A percentile compares a stretch with the other conserved stretches of the same genome.
phyloP scores from a whole-genome alignment of 2,888 invertebrate species.

The Ariolimax columbianus region DNA sequence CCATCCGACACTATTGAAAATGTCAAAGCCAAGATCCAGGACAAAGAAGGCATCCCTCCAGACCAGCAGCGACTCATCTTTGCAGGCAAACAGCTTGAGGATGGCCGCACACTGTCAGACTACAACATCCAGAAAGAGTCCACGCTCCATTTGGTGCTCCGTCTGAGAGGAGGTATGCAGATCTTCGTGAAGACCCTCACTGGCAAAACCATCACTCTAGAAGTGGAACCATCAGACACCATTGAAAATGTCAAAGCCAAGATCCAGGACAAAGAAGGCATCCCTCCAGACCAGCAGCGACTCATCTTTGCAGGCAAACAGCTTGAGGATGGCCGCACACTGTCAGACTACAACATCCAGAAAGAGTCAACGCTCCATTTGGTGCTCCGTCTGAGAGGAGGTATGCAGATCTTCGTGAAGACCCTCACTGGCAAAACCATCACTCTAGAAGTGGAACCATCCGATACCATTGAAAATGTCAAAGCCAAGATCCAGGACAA shows the following conservation, averaged over 20 bases:
- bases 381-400: conserved; percentile 80
- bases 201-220: conserved; percentile 32
- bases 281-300: conserved; percentile 86
- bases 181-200: conserved; percentile 53
- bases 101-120: neutral
- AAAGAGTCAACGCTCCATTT: conserved; percentile 93
- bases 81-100: conserved; percentile 24
- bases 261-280: conserved; percentile 55
- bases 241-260: conserved; percentile 52
- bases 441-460: conserved; percentile 9
- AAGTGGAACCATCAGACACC: conserved; percentile 74
- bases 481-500: conserved; percentile 17
- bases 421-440: conserved; percentile 59
- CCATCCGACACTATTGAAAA: conserved; percentile 13
- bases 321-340: conserved; percentile 94
- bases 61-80: conserved; percentile 13
- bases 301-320: conserved; percentile 97
- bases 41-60: conserved; percentile 16
- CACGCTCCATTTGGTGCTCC: conserved; percentile 40
- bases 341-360: conserved; percentile 96
- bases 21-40: conserved; percentile 21
- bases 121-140: conserved; percentile 22
- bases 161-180: conserved; percentile 54
- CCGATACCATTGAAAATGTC: neutral
- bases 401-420: conserved; percentile 80